phyloP scores from a whole-genome alignment of 1,140 invertebrate genomes.

The Drosophila hydei region DNA sequence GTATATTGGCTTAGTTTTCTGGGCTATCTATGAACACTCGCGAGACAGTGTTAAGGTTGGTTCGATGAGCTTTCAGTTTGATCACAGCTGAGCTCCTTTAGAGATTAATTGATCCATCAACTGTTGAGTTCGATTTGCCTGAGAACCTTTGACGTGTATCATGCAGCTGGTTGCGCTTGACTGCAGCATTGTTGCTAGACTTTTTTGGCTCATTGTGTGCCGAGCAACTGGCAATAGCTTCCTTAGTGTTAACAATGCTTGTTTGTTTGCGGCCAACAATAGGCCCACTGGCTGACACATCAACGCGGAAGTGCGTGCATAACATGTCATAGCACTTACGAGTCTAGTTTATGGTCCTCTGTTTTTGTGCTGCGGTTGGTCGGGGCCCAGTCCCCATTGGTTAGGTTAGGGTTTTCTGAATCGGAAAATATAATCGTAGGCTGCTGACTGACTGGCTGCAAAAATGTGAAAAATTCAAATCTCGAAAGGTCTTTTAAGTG shows the following conservation, averaged over 20 bases:
- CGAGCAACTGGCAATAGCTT: slow-evolving; percentile 64
- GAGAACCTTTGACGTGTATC: too few species aligned
- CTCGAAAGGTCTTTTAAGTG: slow-evolving; percentile 76
- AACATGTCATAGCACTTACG: slow-evolving; percentile 64
- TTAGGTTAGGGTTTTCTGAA: slow-evolving; percentile 10
- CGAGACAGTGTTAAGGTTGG: too few species aligned
- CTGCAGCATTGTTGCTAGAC: background rate
- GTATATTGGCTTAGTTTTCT: too few species aligned
- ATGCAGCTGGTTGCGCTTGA: too few species aligned
- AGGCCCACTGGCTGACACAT: background rate
- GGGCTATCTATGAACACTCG: too few species aligned
- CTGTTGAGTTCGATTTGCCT: too few species aligned
- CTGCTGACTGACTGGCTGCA: slow-evolving; percentile 33
- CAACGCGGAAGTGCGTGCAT: slow-evolving; percentile 53
- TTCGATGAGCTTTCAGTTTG: too few species aligned
- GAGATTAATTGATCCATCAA: too few species aligned
- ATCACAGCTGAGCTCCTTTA: too few species aligned
- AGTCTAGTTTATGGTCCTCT: slow-evolving; percentile 28
- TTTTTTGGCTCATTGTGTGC: slow-evolving; percentile 13
- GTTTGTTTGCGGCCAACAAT: slow-evolving; percentile 59
- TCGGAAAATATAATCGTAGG: slow-evolving; percentile 31
- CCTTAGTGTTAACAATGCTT: slow-evolving; percentile 66
- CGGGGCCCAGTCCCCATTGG: background rate
- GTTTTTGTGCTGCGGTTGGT: slow-evolving; percentile 26
- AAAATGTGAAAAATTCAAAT: slow-evolving; percentile 80